Evolutionary conservation across 2,113 vertebrate genomes (phyloP).

Genomic region (Thalassoma bifasciatum): DNA sequence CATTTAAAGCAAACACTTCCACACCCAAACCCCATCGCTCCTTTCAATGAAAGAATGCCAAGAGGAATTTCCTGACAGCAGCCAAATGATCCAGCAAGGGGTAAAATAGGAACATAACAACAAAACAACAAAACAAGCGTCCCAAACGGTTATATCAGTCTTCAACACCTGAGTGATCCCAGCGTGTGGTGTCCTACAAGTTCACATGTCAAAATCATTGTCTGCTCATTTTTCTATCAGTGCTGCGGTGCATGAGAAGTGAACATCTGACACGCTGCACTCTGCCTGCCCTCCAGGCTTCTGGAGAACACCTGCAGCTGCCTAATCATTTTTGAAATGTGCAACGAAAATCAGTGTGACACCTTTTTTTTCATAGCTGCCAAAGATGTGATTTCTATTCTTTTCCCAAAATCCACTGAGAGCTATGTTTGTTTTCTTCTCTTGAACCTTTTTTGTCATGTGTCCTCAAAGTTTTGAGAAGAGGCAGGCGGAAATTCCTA

Average conservation of each 20-base stretch:
- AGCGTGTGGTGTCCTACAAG: not conserved
- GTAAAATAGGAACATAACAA: slow-evolving; percentile 16
- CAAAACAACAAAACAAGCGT: slow-evolving; percentile 36
- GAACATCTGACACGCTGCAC: slow-evolving; percentile 47
- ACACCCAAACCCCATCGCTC: slow-evolving; percentile 45
- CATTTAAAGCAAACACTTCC: slow-evolving; percentile 52
- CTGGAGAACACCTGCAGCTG: slow-evolving; percentile 66
- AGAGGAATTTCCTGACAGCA: slow-evolving; percentile 76
- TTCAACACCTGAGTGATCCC: slow-evolving; percentile 13
- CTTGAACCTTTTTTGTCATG: not conserved
- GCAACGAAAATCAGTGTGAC: slow-evolving; percentile 57
- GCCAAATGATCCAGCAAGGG: slow-evolving; percentile 63
- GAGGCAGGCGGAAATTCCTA: not conserved
- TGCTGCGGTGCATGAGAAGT: slow-evolving; percentile 27
- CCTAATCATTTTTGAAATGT: slow-evolving; percentile 53
- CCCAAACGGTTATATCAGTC: slow-evolving; percentile 33
- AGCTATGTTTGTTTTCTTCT: slow-evolving; percentile 16
- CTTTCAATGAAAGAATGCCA: slow-evolving; percentile 71
- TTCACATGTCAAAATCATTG: slow-evolving; percentile 36
- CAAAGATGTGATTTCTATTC: slow-evolving; percentile 29
- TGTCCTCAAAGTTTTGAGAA: slow-evolving; percentile 10
- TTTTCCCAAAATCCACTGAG: slow-evolving; percentile 1
- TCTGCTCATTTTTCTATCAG: slow-evolving; percentile 15
- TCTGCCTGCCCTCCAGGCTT: slow-evolving; percentile 45
- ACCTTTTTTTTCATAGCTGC: slow-evolving; percentile 26